phyloP scores from a whole-genome alignment of 2,113 vertebrate species.

The Phoenicopterus ruber region DNA sequence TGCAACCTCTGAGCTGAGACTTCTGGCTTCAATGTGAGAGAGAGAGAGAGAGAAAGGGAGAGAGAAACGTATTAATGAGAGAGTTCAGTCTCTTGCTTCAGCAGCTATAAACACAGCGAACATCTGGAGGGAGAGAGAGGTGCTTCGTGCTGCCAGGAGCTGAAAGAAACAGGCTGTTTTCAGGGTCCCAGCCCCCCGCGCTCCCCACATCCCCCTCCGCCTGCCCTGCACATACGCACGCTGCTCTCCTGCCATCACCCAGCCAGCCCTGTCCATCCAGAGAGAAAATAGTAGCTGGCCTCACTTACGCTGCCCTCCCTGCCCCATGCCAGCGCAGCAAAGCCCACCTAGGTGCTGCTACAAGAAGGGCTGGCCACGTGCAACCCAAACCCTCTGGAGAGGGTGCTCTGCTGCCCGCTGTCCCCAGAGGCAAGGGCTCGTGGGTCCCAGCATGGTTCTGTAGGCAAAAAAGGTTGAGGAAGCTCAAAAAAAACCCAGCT shows the following conservation, averaged over 20 bases:
- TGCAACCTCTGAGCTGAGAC: conserved; percentile 68
- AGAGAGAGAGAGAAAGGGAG: conserved; percentile 1
- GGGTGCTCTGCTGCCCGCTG: neutral
- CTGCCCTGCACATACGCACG: neutral
- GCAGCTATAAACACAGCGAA: conserved; percentile 81
- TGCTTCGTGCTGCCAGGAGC: conserved; percentile 58
- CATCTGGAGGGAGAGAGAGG: conserved; percentile 74
- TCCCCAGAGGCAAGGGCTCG: neutral
- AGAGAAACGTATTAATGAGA: conserved; percentile 71
- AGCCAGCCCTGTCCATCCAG: neutral
- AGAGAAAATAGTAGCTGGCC: neutral
- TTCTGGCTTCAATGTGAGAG: conserved; percentile 61
- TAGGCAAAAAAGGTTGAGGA: neutral
- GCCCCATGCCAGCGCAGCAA: neutral
- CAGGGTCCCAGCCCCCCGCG: neutral
- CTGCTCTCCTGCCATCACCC: neutral
- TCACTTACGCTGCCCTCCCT: neutral
- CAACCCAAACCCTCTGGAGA: neutral
- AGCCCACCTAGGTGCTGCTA: neutral
- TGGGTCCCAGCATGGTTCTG: neutral
- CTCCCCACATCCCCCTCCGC: conserved; percentile 63
- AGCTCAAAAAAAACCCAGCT: neutral
- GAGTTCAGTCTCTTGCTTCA: conserved; percentile 70
- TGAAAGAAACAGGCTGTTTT: conserved; percentile 62
- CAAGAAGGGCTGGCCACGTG: neutral